phyloP scores from a whole-genome alignment of 2,113 vertebrate genomes.

The Morone chrysops region DNA sequence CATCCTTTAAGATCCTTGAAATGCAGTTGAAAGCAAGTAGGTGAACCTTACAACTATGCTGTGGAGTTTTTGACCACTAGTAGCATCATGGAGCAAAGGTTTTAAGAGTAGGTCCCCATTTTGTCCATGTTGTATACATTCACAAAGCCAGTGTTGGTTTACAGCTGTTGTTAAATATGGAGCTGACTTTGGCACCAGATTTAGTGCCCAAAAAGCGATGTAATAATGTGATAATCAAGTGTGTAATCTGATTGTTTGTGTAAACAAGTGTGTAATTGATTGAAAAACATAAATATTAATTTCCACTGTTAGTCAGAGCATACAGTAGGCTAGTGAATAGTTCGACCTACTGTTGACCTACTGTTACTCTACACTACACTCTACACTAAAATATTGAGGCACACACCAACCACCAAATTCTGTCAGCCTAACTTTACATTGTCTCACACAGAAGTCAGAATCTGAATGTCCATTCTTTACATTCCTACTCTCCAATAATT shows the following conservation, averaged over 20 bases:
- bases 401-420: constrained; percentile 16
- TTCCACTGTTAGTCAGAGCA: background rate
- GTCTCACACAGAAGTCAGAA: constrained; percentile 29
- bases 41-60: background rate
- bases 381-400: constrained; percentile 17
- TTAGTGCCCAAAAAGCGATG: background rate
- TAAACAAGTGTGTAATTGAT: background rate
- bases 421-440: constrained; percentile 33
- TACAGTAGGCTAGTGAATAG: background rate
- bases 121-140: background rate
- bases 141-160: background rate
- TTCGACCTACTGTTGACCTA: constrained; percentile 39
- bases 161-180: background rate
- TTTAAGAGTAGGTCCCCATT: background rate
- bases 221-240: background rate
- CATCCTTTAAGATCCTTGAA: too few species aligned
- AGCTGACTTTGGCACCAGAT: background rate
- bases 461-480: constrained; percentile 43
- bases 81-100: background rate
- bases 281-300: background rate
- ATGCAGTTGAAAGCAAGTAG: background rate
- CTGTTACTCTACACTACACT: too few species aligned
- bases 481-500: constrained; percentile 56
- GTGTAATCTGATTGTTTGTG: background rate
- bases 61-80: background rate